Evolutionary conservation across 2,113 vertebrate genomes (phyloP), one percentile per base, ranked within the genome.

Genomic region (Gadus macrocephalus): DNA sequence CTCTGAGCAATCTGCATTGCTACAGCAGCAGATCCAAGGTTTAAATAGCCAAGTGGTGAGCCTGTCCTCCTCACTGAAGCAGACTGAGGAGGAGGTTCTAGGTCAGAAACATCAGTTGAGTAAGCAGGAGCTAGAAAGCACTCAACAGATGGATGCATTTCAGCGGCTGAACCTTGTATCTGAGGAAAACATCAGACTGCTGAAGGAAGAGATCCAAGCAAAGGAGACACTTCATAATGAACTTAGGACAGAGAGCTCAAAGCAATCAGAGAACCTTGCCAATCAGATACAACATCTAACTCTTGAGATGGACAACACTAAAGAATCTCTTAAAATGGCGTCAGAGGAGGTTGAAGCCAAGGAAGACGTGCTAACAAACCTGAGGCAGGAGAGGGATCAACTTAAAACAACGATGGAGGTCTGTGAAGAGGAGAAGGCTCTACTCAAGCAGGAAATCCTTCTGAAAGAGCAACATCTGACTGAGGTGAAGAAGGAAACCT

Each of bases 21-120:
- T 80, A 2, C n/a, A 69, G 19, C 61, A 64, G 55, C 80, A 94
- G 60, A 90, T 92, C 31, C 71, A 87, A 38, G 66, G 68, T 9
- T 79, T 95, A 55, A 93, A 87, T 0, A 68, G 77, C 0, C 88
- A 94, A 15, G 81, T 92, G 1, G 75, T 84, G 4, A 86, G 82
- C 62, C 85, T 92, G 15, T 86, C 78, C 3, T 68, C 74, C 19
- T 77, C 83, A 16, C 67, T 91, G 5, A 75, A 74, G 20, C 85
- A 90, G 70, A 88, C 78, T 67, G 82, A 91, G 28, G 72, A 85
- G 62, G 86, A 88, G 16, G 58, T 91, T 53, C 19, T 22, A 25
- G 64, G 7, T 1, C 49, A 66, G 42, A 6, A 28, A 15, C 19
- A 55, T 11, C 22, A 31, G 25, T 17, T 55, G 25, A 15, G 42